phyloP scores from a whole-genome alignment of 2,113 vertebrate genomes.

The Rhinoderma darwinii region DNA sequence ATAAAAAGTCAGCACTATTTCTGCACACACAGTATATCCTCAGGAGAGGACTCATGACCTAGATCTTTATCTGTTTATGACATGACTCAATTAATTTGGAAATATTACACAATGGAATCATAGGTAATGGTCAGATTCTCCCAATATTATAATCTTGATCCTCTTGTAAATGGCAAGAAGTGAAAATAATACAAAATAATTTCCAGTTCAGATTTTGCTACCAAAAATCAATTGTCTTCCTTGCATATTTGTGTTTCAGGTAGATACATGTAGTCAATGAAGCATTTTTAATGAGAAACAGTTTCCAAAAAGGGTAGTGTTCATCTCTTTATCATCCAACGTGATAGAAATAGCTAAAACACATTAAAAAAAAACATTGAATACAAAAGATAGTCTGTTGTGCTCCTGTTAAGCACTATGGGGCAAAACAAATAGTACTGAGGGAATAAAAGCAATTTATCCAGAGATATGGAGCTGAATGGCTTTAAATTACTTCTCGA shows the following conservation, averaged over 20 bases:
- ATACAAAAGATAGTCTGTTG: background rate
- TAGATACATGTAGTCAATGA: background rate
- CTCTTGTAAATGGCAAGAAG: background rate
- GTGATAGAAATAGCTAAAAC: slow-evolving; percentile 31
- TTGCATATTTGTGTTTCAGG: background rate
- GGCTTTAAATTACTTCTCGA: background rate
- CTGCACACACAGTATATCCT: slow-evolving; percentile 36
- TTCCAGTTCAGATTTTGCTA: background rate
- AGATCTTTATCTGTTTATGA: slow-evolving; percentile 53
- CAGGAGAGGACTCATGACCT: slow-evolving; percentile 43
- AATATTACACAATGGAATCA: slow-evolving; percentile 36
- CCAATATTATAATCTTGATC: slow-evolving; percentile 16
- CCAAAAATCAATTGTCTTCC: background rate
- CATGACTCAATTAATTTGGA: slow-evolving; percentile 44
- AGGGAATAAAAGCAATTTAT: slow-evolving; percentile 35
- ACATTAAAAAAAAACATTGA: background rate
- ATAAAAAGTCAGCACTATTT: slow-evolving; percentile 58
- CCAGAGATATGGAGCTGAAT: slow-evolving; percentile 8
- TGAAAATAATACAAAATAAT: background rate
- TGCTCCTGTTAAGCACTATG: background rate
- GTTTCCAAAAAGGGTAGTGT: background rate
- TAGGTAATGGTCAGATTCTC: background rate
- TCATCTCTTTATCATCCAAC: slow-evolving; percentile 10
- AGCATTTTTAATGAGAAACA: slow-evolving; percentile 20
- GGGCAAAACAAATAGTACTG: background rate